Conservation (phyloP, 2,888 invertebrate genomes). For the Perithous albicinctus region DNA sequence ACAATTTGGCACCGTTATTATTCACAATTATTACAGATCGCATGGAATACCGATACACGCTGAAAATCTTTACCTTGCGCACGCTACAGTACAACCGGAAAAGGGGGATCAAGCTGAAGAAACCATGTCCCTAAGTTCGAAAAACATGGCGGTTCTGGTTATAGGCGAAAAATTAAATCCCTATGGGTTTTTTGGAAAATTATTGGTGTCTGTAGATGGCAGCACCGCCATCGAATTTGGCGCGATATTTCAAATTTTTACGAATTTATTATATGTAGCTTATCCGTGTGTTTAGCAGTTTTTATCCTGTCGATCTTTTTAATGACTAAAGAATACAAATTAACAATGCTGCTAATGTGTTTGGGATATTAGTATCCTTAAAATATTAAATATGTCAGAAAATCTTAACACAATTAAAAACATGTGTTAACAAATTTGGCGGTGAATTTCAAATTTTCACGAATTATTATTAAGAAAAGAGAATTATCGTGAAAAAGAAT, state of each 20-base stretch:
- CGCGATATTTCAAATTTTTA: not conserved
- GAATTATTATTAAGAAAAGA: too few species aligned
- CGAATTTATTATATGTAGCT: not conserved
- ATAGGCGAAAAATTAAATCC: slow-evolving; percentile 1
- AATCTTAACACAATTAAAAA: too few species aligned
- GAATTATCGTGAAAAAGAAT: too few species aligned
- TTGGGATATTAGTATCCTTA: too few species aligned
- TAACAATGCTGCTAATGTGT: too few species aligned
- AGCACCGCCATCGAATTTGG: not conserved
- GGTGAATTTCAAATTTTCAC: too few species aligned
- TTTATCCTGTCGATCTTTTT: too few species aligned
- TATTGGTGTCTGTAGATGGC: not conserved
- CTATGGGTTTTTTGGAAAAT: not conserved
- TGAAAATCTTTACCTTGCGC: slow-evolving; percentile 78
- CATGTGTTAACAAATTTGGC: too few species aligned
- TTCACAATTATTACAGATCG: slow-evolving; percentile 71
- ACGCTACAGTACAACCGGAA: slow-evolving; percentile 79
- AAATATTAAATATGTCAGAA: too few species aligned
- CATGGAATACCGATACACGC: slow-evolving; percentile 71
- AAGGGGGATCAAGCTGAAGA: slow-evolving; percentile 71
- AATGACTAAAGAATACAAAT: too few species aligned
- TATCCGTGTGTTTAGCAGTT: too few species aligned
- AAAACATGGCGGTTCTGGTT: slow-evolving; percentile 16
- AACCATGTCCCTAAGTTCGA: slow-evolving; percentile 46
- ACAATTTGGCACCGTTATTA: slow-evolving; percentile 44